A percentile compares a stretch with the other conserved stretches of the same genome.
Evolutionary conservation across 1,140 invertebrate species (phyloP).

Genomic region (Microplitis demolitor): DNA sequence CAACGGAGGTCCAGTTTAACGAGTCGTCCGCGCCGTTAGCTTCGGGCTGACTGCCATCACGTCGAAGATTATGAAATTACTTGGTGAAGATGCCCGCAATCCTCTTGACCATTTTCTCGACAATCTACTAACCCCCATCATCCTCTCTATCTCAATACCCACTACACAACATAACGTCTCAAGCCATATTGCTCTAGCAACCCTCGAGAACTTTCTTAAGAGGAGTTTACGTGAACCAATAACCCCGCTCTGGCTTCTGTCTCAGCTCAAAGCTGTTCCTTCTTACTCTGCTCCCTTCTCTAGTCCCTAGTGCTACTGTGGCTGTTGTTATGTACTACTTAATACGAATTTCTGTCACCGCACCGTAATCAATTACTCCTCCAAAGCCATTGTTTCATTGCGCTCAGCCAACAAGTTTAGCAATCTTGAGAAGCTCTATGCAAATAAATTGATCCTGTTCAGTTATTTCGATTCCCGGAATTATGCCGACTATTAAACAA

Average conservation of each 20-base stretch:
- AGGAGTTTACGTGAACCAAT: conserved; percentile 28
- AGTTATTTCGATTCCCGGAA: no score
- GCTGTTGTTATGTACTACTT: not conserved
- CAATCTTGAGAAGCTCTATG: no score
- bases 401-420: no score
- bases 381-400: not conserved
- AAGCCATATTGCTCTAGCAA: conserved; percentile 22
- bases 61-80: conserved; percentile 29
- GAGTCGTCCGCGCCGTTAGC: conserved; percentile 18
- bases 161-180: no score
- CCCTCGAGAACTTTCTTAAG: conserved; percentile 17
- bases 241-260: conserved; percentile 8
- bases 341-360: conserved; percentile 1
- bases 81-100: conserved; percentile 12
- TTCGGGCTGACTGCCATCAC: conserved; percentile 5
- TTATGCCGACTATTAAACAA: no score
- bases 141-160: no score
- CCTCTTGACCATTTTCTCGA: conserved; percentile 8
- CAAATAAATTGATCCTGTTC: no score
- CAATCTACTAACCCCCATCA: conserved; percentile 5
- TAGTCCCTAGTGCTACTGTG: not conserved
- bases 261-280: not conserved
- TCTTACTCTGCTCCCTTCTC: not conserved
- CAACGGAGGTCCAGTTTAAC: conserved; percentile 13
- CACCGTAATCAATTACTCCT: conserved; percentile 4